These are phyloP conservation scores for Hyppa rectilinea DNA, from an alignment of 2,888 invertebrate species.

Conservation along the genomic window DNA sequence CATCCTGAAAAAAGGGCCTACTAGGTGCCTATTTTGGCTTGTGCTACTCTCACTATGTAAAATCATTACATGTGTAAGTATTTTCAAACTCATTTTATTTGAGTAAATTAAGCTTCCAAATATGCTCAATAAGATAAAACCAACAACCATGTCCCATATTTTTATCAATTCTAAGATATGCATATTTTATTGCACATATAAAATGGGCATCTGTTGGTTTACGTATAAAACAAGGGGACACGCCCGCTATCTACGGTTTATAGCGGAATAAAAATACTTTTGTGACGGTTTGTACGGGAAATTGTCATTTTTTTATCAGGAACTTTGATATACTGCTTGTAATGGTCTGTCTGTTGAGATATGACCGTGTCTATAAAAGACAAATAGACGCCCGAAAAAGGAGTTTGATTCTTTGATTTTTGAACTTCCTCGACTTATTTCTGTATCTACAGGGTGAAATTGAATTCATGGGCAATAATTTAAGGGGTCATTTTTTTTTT, in stretches of 20 bases:
- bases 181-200: conserved; percentile 63
- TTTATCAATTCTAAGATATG: conserved; percentile 64
- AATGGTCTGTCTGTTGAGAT: conserved; percentile 11
- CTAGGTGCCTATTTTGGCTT: too few species aligned
- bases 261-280: conserved; percentile 57
- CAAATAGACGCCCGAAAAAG: conserved; percentile 3
- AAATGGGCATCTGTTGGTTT: conserved; percentile 60
- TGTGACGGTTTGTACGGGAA: conserved; percentile 31
- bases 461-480: too few species aligned
- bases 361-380: conserved; percentile 6
- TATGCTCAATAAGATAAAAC: conserved; percentile 23
- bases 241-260: conserved; percentile 58
- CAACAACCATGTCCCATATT: conserved; percentile 34
- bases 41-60: too few species aligned
- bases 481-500: too few species aligned
- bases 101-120: conserved; percentile 12
- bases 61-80: background rate
- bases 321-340: conserved; percentile 31
- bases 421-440: too few species aligned
- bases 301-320: conserved; percentile 40
- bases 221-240: conserved; percentile 58
- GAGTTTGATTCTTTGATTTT: too few species aligned
- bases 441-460: too few species aligned
- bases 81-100: background rate
- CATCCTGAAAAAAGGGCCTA: too few species aligned